Evolutionary conservation across 2,888 invertebrate genomes (phyloP).

Genomic region (Peribatodes rhomboidaria): DNA sequence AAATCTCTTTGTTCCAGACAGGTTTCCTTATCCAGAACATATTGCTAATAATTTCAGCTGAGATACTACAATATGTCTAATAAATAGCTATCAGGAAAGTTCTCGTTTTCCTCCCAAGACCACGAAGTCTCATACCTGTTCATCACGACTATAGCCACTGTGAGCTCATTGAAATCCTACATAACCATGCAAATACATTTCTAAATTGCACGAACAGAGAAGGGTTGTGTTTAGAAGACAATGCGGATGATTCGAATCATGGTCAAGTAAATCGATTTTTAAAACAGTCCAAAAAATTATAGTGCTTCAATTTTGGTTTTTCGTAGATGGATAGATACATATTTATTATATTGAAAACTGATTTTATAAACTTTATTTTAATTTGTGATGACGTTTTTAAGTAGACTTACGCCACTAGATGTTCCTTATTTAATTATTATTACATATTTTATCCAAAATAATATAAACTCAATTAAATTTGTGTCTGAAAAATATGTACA

Average conservation of each 20-base stretch:
- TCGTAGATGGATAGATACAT: no score
- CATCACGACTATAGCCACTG: slow-evolving; percentile 3
- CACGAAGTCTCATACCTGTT: slow-evolving; percentile 19
- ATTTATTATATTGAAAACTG: no score
- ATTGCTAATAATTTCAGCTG: slow-evolving; percentile 25
- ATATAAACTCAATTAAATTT: no score
- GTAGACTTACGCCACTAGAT: no score
- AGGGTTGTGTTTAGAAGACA: neutral
- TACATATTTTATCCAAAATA: no score
- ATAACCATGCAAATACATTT: slow-evolving; percentile 8
- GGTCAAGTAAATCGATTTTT: neutral
- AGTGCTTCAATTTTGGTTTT: neutral
- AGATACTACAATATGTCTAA: slow-evolving; percentile 12
- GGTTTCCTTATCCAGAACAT: slow-evolving; percentile 8
- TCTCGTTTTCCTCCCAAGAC: slow-evolving; percentile 3
- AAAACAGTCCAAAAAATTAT: neutral
- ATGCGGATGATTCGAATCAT: neutral
- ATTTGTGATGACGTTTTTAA: no score
- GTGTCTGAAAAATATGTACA: no score
- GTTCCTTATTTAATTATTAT: no score
- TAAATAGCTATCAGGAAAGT: slow-evolving; percentile 21
- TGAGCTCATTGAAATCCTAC: slow-evolving; percentile 18
- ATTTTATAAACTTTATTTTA: no score
- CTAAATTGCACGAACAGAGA: slow-evolving; percentile 5
- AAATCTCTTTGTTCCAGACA: neutral